phyloP scores from a whole-genome alignment of 2,888 invertebrate genomes.

The Dysmachus trigonus region DNA sequence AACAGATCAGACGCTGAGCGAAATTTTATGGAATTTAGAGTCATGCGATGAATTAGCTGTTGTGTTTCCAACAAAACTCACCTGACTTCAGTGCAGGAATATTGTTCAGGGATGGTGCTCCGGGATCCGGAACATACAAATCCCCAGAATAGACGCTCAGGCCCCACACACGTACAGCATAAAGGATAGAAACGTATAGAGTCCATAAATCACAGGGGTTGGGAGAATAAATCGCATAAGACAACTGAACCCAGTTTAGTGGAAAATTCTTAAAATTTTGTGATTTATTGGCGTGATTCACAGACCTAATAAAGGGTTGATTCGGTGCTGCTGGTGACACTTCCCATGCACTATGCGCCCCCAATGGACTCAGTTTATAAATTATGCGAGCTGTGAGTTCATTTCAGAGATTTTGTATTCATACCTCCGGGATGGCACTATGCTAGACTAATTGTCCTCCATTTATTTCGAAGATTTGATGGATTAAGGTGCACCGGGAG shows the following conservation, averaged over 20 bases:
- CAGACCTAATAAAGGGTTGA: conserved; percentile 17
- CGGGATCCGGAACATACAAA: neutral
- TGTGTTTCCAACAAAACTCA: neutral
- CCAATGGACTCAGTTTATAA: neutral
- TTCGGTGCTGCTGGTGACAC: neutral
- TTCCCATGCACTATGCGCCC: neutral
- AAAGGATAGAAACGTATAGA: neutral
- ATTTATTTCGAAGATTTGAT: neutral
- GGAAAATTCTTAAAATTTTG: conserved; percentile 23
- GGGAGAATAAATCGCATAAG: conserved; percentile 10
- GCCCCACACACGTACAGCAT: neutral
- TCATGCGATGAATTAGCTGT: neutral
- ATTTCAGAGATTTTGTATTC: neutral
- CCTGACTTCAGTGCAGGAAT: neutral
- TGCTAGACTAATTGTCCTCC: neutral
- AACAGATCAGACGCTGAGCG: neutral
- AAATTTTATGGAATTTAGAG: neutral
- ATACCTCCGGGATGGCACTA: neutral
- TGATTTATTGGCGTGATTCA: conserved; percentile 15
- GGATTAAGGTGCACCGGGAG: neutral
- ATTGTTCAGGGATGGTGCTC: neutral
- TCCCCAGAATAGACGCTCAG: neutral
- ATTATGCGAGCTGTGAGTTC: neutral
- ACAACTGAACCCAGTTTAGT: conserved; percentile 17
- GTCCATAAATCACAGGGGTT: neutral